Base-by-base conservation (phyloP, 92 coral and sea anemone genomes). In the Umimayanthus kanabou region DNA sequence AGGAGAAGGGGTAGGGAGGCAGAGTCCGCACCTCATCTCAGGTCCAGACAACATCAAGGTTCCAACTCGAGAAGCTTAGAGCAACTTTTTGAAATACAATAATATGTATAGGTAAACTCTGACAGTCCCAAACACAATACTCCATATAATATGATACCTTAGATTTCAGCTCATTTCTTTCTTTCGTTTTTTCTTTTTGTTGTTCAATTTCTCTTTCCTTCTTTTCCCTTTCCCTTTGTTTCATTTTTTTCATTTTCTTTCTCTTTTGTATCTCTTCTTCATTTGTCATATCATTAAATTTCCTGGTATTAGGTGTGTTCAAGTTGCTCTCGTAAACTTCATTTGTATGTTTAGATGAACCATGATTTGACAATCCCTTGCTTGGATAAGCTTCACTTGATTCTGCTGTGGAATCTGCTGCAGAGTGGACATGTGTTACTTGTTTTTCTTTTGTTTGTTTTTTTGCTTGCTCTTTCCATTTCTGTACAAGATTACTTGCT, bases 391-490 rank as follows among this genome's bases (percentile, higher is more conserved):
- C 26, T 25, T 47, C 33, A 18, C 37, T 83, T 43, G 87, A 47
- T 42, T 43, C 78, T 67, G 28, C 2, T 49, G 15, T 49, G 14
- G 69, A 70, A 9, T 23, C 39, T 40, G 45, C 25, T 10, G 78
- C 39, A 0, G 67, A 50, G 67, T 18, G 9, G 26, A 0, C 15
- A 57, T 6, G 14, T 26, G 23, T 77, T 43, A 7, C n/a, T 58
- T 39, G 20, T 55, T 64, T 81, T 45, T 29, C 39, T 80, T 29
- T 50, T 53, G 77, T 22, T 39, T 85, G 89, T 72, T 81, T 91
- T 57, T 72, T 87, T 2, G 90, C 92, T 50, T 82, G 23, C 11
- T 85, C 89, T 76, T 91, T 97, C 99, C 99, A 97, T 84, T 94
- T 95, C 79, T 88, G 90, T 6, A 95, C 94, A 29, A 97, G 88